Base-by-base conservation (phyloP, 2,797 vertebrate species). In the Acrocephalus scirpaceus region DNA sequence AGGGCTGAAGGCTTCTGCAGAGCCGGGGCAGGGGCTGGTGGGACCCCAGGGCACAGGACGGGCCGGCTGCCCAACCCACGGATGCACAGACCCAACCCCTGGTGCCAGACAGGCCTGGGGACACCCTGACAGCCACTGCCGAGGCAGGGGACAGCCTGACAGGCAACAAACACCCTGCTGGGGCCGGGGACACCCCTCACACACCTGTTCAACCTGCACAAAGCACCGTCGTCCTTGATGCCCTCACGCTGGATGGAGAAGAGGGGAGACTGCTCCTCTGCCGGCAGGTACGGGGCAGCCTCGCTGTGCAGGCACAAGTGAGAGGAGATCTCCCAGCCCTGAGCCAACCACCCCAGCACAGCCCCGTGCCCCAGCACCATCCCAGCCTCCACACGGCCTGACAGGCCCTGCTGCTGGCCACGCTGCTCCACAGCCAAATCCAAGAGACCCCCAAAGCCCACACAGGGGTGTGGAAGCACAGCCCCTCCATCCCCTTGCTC, bases 241-340 rank as follows among this genome's bases (percentile, higher is more conserved):
- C 98, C 98, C 81, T 99, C 99, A 45, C 99, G 98, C 44, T 98
- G 98, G 57, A 99, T 97, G 64, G 95, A 98, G 96, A 99, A 99
- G 20, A 98, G 97, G 10, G 98, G 98, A 1, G 99, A 99, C 64
- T 94, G 96, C 85, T 96, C 95, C 80, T 99, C 98, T 45, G 98
- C 96, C 0, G 99, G 99, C 60, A 99, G 97, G 96, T 99, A 99
- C 1, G 87, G 95, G 75, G 98, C 98, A 32, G 98, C 94, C 80
- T 99, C 98, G 5, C 99, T 99, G 85, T 36, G 90, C 74, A 60
- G 79, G 40, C 29, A 69, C 16, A 95, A 65, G 53, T 69, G 45
- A 96, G 66, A 74, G 1, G 26, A 67, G 1, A 0, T 5, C 16
- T 80, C 20, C 36, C 42, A 61, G 1, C 22, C 54, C 20, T 67